A percentile compares a stretch with the other conserved stretches of the same genome.
Evolutionary conservation across 2,888 invertebrate species (phyloP).

Genomic region (Xanthia icteritia): DNA sequence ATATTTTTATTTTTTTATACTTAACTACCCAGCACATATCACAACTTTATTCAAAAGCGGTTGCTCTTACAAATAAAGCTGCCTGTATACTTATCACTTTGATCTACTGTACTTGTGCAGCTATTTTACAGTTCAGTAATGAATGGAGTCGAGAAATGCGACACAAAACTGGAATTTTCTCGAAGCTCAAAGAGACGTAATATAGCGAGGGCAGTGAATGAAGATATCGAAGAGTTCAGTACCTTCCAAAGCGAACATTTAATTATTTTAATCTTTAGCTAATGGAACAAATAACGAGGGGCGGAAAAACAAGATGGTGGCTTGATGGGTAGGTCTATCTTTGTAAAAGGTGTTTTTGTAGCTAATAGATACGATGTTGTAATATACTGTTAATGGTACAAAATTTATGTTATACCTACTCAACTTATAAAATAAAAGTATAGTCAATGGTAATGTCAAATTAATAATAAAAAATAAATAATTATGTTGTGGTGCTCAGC

Average conservation of each 20-base stretch:
- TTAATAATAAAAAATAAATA: not conserved
- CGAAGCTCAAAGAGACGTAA: conserved; percentile 52
- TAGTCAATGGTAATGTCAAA: not conserved
- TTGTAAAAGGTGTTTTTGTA: not conserved
- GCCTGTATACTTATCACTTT: not conserved
- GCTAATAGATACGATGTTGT: not conserved
- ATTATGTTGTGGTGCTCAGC: too few species aligned
- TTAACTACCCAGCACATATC: not conserved
- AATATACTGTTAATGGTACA: not conserved
- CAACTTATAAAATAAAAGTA: not conserved
- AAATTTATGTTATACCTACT: not conserved
- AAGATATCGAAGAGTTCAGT: conserved; percentile 51
- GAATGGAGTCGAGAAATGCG: conserved; percentile 54
- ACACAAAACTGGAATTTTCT: conserved; percentile 38
- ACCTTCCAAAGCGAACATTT: conserved; percentile 39
- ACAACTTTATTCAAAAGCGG: not conserved
- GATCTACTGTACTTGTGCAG: conserved; percentile 29
- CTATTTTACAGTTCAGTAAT: conserved; percentile 57
- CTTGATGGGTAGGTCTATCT: not conserved
- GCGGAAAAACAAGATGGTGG: not conserved
- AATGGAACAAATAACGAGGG: conserved; percentile 15
- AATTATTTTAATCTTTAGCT: conserved; percentile 42
- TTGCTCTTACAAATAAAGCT: not conserved
- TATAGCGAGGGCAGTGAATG: conserved; percentile 48
- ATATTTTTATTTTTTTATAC: not conserved